Base-by-base conservation (phyloP, 2,113 vertebrate species). In the Regulus satrapa region DNA sequence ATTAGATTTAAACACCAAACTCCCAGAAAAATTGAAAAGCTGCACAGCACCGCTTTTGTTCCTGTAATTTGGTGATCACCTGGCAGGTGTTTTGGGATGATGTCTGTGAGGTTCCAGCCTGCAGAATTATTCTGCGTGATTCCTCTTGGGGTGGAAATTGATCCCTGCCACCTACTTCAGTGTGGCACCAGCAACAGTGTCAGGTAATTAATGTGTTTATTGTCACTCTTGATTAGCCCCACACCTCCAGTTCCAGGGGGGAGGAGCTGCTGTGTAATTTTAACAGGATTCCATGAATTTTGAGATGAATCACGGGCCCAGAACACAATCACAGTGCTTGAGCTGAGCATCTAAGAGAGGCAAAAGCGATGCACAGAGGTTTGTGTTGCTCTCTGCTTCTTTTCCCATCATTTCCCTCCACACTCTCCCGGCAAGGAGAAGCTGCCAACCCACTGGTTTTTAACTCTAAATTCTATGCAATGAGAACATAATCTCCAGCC, bases 131-230 rank as follows among this genome's bases (percentile, higher is more conserved):
- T 20, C 46, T 75, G 25, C 12, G 3, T 1, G 1, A 12, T n/a
- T 19, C 23, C 9, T 9, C 36, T 16, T 3, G 36, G 54, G 36
- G 20, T 51, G 75, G 51, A 34, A 75, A 82, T 1, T 14, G 41
- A 31, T 43, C 55, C 59, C 69, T 25, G 8, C 4, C 45, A 56
- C 41, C 28, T 1, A 0, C 64, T 75, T 34, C 56, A 32, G 19
- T 5, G n/a, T 31, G 36, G 36, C 55, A 66, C 36, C 52, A n/a
- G n/a, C n/a, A 58, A 5, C n/a, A 29, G 9, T 1, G 2, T 4
- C 36, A 6, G 0, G 2, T 29, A 58, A 71, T 69, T 19, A 7
- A 7, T 2, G 6, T 2, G 3, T 66, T 75, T 12, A 38, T n/a
- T 76, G 20, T 18, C 25, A 31, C 26, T 32, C n/a, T 8, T 32